Evolutionary conservation across 1,140 invertebrate species (phyloP), one percentile per base, ranked within the genome.

Genomic region (Pseudobourletiella spinata): DNA sequence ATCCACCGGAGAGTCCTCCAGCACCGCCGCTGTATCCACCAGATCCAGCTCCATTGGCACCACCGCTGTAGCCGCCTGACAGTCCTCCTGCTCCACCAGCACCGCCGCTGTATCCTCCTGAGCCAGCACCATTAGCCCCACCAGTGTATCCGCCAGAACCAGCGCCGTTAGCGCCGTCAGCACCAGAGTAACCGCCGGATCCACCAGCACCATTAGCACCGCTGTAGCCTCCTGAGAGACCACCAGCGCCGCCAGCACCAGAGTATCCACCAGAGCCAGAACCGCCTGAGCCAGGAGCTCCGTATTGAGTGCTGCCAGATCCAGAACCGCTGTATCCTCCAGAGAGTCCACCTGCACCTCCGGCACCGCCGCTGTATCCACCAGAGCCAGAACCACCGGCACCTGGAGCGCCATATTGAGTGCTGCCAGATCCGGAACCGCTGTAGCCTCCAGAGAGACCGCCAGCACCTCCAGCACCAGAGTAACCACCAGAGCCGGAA

Each of bases 31-130:
- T 76, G 60, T 72, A 72, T 70, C 78, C 79, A 30, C 76, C 75
- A 28, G 67, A 60, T n/a, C 64, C 80, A 24, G 79, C 78, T 64
- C 74, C 73, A 63, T 80, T 82, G 59, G 82, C 79, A 64, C 74
- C 80, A 76, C 85, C 84, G 66, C 77, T 81, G 73, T 85, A 85
- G 58, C 83, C 82, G 11, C 79, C 79, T 59, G 77, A 76, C 60
- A 80, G n/a, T n/a, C n/a, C 32, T 11, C 32, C n/a, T 39, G 8
- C 32, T 8, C 74, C 44, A 83, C 83, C 16, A 78, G 74, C 70
- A 85, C 84, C 65, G 83, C 82, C 48, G 79, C 77, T 71, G 78
- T 77, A 65, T 81, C 70, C 72, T 78, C 79, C 22, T 50, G 46
- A 50, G 16, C 22, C 11, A 24, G n/a, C 46, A 50, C n/a, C n/a